These are phyloP conservation scores for Anolis apletophallus DNA, from an alignment of 2,797 vertebrate genomes.

Conservation along the genomic window DNA sequence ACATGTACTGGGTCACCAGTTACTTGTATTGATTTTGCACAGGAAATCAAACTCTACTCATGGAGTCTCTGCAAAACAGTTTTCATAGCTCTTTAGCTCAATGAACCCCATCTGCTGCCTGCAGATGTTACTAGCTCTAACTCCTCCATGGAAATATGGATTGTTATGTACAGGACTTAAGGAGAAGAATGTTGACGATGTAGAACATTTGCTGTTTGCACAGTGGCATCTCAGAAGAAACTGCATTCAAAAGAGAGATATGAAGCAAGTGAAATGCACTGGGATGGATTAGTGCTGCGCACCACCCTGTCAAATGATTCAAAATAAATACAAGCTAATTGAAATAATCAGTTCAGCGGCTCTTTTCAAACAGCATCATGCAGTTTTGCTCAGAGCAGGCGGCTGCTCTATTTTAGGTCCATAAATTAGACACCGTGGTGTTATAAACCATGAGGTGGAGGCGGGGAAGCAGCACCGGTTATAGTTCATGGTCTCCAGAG, in stretches of 20 bases:
- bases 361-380: conserved; percentile 31
- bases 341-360: not conserved
- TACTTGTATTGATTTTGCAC: not conserved
- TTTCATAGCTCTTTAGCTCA: conserved; percentile 4
- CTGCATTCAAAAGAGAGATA: conserved; percentile 1
- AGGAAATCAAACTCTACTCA: conserved; percentile 6
- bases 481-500: not conserved
- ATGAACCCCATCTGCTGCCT: conserved; percentile 18
- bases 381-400: not conserved
- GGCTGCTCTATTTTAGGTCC: conserved; percentile 28
- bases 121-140: conserved; percentile 25
- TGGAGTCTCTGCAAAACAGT: not conserved
- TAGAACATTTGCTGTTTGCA: not conserved
- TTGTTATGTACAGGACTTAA: not conserved
- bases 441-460: not conserved
- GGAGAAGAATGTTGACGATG: not conserved
- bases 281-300: not conserved
- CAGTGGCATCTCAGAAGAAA: conserved; percentile 9
- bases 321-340: conserved; percentile 35
- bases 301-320: conserved; percentile 29
- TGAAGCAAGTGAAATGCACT: not conserved
- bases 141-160: not conserved
- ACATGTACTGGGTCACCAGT: not conserved
- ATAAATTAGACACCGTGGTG: conserved; percentile 11
- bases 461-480: conserved; percentile 9